Base-by-base conservation (phyloP, 2,888 invertebrate genomes). In the Dexiosoma caninum region DNA sequence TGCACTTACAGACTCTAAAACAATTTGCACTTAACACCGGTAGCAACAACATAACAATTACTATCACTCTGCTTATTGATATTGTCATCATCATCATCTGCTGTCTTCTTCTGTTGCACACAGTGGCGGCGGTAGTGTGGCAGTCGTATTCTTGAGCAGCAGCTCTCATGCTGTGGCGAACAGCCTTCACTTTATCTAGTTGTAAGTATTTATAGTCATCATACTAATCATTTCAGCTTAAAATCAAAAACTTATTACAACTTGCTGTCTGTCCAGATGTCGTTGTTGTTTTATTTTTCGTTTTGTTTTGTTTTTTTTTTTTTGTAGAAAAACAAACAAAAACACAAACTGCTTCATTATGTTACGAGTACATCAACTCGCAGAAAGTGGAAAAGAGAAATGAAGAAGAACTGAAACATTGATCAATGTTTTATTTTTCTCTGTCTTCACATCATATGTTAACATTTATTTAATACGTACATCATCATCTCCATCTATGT, bases 1-100 rank as follows among this genome's bases (percentile, higher is more conserved):
- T 72, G 60, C 32, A 62, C 72, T 76, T 72, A 49, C 67, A 67
- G 72, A 40, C 62, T 64, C 46, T 69, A 57, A 81, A 77, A 77
- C 77, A 81, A 81, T 81, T 81, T 81, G 77, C 81, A 77, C 77
- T 77, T 81, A 81, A 81, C 81, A 81, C 81, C 69, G 32, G 81
- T 81, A 81, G 81, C 81, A 69, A 74, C 64, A 72, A 74, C 57
- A 74, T 77, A 81, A 81, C 81, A 81, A 81, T 81, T 81, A 81
- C 81, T 74, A 81, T 77, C 72, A 77, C 67, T 64, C 69, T 42
- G 81, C 77, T 81, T 81, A 81, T 81, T 81, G 81, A 77, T 81
- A 81, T 74, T 81, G 81, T 74, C 81, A 81, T 81, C 81, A 74
- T 78, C 55, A 60, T 27, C 35, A 21, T 51, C n/a, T 19, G n/a